These are phyloP conservation scores for Apamea epomidion DNA, from an alignment of 2,888 invertebrate genomes.

Conservation along the genomic window DNA sequence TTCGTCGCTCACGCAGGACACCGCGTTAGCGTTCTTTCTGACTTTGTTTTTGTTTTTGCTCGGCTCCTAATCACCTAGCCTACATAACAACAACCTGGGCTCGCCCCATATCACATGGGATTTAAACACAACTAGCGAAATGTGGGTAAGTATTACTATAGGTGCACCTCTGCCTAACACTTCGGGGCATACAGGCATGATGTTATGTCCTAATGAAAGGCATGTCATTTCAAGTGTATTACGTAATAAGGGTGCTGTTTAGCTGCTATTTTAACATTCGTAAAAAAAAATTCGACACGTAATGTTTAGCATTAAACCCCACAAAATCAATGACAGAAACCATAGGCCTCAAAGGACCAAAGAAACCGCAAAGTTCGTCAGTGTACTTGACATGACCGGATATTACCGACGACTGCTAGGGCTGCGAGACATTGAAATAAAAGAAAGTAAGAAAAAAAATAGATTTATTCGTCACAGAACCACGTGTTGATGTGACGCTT, in stretches of 20 bases:
- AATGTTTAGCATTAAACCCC: neutral
- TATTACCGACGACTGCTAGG: neutral
- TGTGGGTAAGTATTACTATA: neutral
- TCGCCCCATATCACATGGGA: no score
- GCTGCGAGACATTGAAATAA: neutral
- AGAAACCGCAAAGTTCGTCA: neutral
- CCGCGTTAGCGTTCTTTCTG: no score
- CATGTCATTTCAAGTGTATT: neutral
- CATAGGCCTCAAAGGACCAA: neutral
- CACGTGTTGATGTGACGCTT: no score
- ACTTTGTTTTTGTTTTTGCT: no score
- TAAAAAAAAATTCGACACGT: neutral
- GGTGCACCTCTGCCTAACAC: neutral
- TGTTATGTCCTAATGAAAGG: neutral
- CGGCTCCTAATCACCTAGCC: no score
- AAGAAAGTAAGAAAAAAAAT: no score
- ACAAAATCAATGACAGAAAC: conserved; percentile 12
- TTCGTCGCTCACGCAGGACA: no score
- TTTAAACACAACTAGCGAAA: neutral
- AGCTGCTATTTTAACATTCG: neutral
- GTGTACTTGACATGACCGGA: conserved; percentile 3
- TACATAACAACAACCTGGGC: no score
- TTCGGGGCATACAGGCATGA: neutral
- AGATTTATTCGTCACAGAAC: no score
- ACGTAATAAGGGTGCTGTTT: neutral